Base-by-base conservation (phyloP, 2,113 vertebrate species). In the Chloebia gouldiae region DNA sequence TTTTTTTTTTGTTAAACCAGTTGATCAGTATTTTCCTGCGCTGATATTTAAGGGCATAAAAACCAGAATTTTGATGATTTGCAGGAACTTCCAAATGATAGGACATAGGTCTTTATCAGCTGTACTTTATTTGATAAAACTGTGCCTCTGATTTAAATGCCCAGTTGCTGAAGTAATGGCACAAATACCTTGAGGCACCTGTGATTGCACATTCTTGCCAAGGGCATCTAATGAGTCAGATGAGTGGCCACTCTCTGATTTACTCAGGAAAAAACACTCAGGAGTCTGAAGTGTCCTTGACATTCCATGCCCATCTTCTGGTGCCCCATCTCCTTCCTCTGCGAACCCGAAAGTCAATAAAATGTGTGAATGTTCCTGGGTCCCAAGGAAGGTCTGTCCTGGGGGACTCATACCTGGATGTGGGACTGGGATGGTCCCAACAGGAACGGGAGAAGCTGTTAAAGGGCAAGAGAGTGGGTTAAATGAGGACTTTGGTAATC, bases 371-470 rank as follows among this genome's bases (percentile, higher is more conserved):
- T 25, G 2, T 42, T n/a, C 30, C 28, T 59, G 30, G 8, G 13
- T 30, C 47, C 42, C 45, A 24, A 35, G 20, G 21, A 77, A 65
- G 3, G 9, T 19, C 9, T 31, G 1, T 57, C 0, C 0, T 37
- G 31, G 5, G 11, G 13, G 17, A 25, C 7, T 63, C 45, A n/a
- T 0, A 25, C 10, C 4, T n/a, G 17, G 3, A 6, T 66, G 17
- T 13, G 11, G 2, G 12, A 17, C 10, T 22, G 44, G 11, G 5
- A 59, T 2, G 2, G 9, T 40, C 23, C 7, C 22, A 40, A 0
- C 27, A 24, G 31, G 22, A 81, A 13, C 11, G 53, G 16, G 3
- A 85, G 9, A 42, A 28, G 19, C 11, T 82, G 9, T 22, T 53
- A 31, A 21, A 39, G 7, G 22, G 39, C 15, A 54, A 39, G 13